Conservation (phyloP, 2,797 vertebrate genomes). For the Halcyon smyrnensis region DNA sequence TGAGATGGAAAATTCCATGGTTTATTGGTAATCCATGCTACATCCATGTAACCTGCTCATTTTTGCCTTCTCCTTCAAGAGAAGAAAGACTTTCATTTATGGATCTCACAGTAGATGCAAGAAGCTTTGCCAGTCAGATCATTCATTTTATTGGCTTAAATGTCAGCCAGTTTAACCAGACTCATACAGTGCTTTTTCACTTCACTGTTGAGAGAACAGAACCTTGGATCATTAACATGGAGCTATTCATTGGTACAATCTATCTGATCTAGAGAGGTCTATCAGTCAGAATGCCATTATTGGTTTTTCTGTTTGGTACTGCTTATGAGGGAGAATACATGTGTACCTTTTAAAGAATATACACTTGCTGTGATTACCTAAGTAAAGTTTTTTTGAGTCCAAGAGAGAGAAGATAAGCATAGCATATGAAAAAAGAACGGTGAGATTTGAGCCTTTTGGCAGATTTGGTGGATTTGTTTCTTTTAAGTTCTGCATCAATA, state of each 20-base stretch:
- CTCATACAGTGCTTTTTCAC: constrained; percentile 10
- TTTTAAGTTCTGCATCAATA: not conserved
- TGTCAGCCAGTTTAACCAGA: constrained; percentile 30
- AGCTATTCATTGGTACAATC: not conserved
- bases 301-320: not conserved
- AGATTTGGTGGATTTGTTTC: not conserved
- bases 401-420: not conserved
- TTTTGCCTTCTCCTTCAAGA: not conserved
- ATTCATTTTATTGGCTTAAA: constrained; percentile 28
- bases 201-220: not conserved
- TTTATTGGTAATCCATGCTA: not conserved
- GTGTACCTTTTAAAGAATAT: not conserved
- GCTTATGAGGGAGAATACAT: not conserved
- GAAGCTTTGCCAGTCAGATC: constrained; percentile 1
- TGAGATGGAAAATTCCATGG: not conserved
- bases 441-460: not conserved
- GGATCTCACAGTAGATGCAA: not conserved
- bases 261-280: not conserved
- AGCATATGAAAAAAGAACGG: not conserved
- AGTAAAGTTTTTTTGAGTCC: not conserved
- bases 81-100: not conserved
- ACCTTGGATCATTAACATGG: not conserved
- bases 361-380: not conserved
- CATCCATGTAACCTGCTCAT: not conserved
- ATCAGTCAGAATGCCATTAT: not conserved